Evolutionary conservation across 2,888 invertebrate genomes (phyloP).

Genomic region (Ametastegia equiseti): DNA sequence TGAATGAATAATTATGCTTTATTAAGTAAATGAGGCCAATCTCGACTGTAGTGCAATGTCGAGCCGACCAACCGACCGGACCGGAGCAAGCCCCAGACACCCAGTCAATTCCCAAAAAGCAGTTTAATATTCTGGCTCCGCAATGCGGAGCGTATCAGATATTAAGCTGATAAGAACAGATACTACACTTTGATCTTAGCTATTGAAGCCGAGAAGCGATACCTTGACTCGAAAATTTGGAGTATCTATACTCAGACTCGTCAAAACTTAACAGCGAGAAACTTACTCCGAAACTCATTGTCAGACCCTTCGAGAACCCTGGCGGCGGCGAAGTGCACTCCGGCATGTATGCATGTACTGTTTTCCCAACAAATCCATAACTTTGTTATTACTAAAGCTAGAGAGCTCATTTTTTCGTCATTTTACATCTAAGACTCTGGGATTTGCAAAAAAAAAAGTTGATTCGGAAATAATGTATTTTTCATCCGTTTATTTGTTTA

Average conservation of each 20-base stretch:
- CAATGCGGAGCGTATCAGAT: background rate
- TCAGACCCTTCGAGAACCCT: too few relatives aligned
- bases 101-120: background rate
- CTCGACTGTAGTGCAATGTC: conserved; percentile 17
- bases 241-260: background rate
- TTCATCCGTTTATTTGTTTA: too few relatives aligned
- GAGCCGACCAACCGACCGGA: background rate
- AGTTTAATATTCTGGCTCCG: background rate
- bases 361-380: too few relatives aligned
- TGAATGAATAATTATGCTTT: background rate
- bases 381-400: background rate
- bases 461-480: too few relatives aligned
- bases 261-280: background rate
- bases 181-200: conserved; percentile 46
- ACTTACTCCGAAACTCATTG: too few relatives aligned
- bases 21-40: conserved; percentile 12
- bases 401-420: too few relatives aligned
- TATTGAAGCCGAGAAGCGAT: conserved; percentile 36
- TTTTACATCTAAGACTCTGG: too few relatives aligned
- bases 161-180: conserved; percentile 46
- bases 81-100: background rate
- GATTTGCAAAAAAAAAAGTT: too few relatives aligned
- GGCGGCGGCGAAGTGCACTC: background rate
- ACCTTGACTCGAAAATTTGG: background rate
- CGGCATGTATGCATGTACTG: background rate